Evolutionary conservation across 2,888 invertebrate species (phyloP), one percentile per base, ranked within the genome.

Genomic region (Drosophila anomelani): DNA sequence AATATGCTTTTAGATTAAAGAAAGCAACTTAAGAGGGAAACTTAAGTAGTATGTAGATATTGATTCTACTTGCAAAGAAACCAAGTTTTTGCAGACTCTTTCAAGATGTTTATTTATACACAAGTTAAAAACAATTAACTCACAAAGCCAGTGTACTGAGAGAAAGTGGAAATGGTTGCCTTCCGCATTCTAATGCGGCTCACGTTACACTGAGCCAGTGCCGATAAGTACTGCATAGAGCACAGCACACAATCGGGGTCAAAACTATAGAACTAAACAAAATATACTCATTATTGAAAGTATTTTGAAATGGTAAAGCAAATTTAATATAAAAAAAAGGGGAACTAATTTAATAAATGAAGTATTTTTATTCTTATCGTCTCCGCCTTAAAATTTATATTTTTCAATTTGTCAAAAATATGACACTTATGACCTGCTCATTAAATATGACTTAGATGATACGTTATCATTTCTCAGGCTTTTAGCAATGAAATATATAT

Each of bases 181-280:
- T 64, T 64, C 32, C 57, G 67, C 51, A 67, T 67, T 58, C 53
- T 47, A 56, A 68, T 68, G 67, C 55, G 29, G 20, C 67, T 68
- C 66, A 68, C 47, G 49, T 68, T 68, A 66, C 67, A 41, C 34
- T 26, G 15, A 34, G 39, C 64, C 26, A 55, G 47, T 55, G 41
- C 29, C 47, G 64, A 55, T 55, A 68, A 41, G 64, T 29, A 34
- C n/a, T 63, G 54, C 39, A 29, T 20, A 29, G 36, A 43, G 60
- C 23, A 20, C n/a, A 44, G 20, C 20, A 13, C 1, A 60, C 64
- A 66, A 8, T 44, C 17, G 55, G 8, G 43, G 36, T 26, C 51
- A 29, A 4, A 55, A 44, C 34, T 26, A 4, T 55, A 61, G 54
- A n/a, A 34, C 34, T 51, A 8, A 2, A 4, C 8, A 17, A 17